A percentile compares a stretch with the other conserved stretches of the same genome.
Evolutionary conservation across 2,888 invertebrate genomes (phyloP).

Genomic region (Poecilobothrus nobilitatus): DNA sequence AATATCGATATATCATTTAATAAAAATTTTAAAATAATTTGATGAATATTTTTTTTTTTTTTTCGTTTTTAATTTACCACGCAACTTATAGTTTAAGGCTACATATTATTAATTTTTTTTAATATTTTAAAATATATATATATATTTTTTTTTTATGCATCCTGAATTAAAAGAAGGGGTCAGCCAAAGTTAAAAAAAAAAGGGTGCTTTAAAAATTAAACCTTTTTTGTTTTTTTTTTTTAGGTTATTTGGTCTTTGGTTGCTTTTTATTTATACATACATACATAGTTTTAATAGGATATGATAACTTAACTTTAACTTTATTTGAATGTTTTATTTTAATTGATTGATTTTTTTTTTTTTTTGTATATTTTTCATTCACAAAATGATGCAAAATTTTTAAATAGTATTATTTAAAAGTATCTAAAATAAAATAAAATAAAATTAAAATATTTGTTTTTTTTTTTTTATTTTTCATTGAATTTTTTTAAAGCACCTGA

Average conservation of each 20-base stretch:
- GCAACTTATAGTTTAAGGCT: slow-evolving; percentile 3
- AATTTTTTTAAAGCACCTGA: neutral
- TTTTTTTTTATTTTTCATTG: neutral
- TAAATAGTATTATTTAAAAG: neutral
- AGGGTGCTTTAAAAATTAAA: neutral
- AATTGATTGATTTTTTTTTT: no score
- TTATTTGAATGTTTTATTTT: no score
- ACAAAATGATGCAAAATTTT: neutral
- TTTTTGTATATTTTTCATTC: neutral
- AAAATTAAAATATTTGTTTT: neutral
- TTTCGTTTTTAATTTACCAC: neutral
- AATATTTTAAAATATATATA: neutral
- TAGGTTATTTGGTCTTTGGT: neutral
- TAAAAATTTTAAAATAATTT: neutral
- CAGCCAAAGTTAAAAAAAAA: neutral
- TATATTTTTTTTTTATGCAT: no score
- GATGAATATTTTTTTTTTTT: no score
- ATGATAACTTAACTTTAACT: no score
- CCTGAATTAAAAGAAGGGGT: no score
- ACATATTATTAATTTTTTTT: neutral
- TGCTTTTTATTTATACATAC: no score
- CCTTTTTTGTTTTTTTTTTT: neutral
- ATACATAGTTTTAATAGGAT: no score
- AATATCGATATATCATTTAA: slow-evolving; percentile 6
- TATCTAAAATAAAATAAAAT: no score